Evolutionary conservation across 2,797 vertebrate species (phyloP).

Genomic region (Mormyrops attenuatus): DNA sequence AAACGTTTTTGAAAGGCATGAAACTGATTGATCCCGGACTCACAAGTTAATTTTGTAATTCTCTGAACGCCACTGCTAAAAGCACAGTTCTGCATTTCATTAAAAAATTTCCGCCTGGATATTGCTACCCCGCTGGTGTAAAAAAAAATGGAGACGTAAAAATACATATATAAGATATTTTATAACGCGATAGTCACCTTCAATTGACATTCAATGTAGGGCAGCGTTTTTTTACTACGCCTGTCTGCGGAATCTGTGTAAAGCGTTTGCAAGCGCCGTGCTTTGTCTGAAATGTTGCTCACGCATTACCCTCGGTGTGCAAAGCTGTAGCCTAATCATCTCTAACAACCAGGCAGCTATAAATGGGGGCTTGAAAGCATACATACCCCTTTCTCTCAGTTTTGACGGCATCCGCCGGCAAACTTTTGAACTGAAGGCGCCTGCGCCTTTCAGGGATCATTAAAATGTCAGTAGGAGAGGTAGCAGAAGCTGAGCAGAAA

Average conservation of each 20-base stretch:
- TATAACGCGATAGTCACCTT: slow-evolving; percentile 4
- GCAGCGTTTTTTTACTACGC: background rate
- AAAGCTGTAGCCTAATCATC: slow-evolving; percentile 25
- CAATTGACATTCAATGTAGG: background rate
- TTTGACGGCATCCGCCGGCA: slow-evolving; percentile 47
- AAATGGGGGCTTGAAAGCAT: slow-evolving; percentile 36
- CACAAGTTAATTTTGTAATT: slow-evolving; percentile 13
- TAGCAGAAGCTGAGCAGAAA: slow-evolving; percentile 37
- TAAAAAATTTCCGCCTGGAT: background rate
- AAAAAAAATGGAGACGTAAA: background rate
- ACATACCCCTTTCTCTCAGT: slow-evolving; percentile 34
- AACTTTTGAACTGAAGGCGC: slow-evolving; percentile 40
- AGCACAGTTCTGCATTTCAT: slow-evolving; percentile 3
- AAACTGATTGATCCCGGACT: slow-evolving; percentile 19
- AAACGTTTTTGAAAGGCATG: slow-evolving; percentile 22
- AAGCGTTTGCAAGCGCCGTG: slow-evolving; percentile 15
- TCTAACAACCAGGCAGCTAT: slow-evolving; percentile 37
- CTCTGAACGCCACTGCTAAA: background rate
- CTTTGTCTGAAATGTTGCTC: background rate
- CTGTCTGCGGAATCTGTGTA: slow-evolving; percentile 16
- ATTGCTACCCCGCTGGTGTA: background rate
- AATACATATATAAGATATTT: background rate
- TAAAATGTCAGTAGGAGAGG: slow-evolving; percentile 46
- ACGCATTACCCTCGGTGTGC: slow-evolving; percentile 17
- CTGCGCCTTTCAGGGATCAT: slow-evolving; percentile 41